Evolutionary conservation across 2,888 invertebrate species (phyloP), one percentile per base, ranked within the genome.

Genomic region (Tipula confusa): DNA sequence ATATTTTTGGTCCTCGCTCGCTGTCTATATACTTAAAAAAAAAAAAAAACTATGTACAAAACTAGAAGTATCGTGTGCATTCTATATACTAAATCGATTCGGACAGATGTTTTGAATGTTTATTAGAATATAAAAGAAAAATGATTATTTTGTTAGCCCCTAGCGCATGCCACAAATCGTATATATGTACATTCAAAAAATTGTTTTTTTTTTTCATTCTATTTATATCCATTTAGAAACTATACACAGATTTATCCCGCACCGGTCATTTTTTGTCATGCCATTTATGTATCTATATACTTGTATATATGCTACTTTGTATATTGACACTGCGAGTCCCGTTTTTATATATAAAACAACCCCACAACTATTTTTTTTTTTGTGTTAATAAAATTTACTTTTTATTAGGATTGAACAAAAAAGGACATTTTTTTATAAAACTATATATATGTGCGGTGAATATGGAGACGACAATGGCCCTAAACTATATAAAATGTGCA

Each of bases 121-220:
- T 64, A 64, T 64, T 64, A 64, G 64, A 64, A 64, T 64, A 64
- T 64, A 64, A 64, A 64, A 64, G 64, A 64, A 80, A 80, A 80
- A 29, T 80, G 29, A 80, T 80, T 80, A 80, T 31, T 80, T 80
- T 80, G 80, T 31, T 80, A 80, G 80, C 80, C 80, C 80, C 80
- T 80, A 80, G 80, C 80, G 80, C 80, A 80, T 80, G 80, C 80
- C 80, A 80, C 80, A 80, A 80, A 80, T 64, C 64, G 64, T 64
- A 18, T 13, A 43, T 24, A 38, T 9, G 24, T 64, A 64, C 18
- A n/a, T n/a, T n/a, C n/a, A 64, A 64, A 24, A 64, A 9, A 64
- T 9, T 64, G 7, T 3, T 24, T 64, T 64, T 64, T 64, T 64
- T 64, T 64, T 24, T 7, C 11, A 33, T 64, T 18, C 64, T 64